phyloP scores from a whole-genome alignment of 2,113 vertebrate genomes.

The Pleuronectes platessa region DNA sequence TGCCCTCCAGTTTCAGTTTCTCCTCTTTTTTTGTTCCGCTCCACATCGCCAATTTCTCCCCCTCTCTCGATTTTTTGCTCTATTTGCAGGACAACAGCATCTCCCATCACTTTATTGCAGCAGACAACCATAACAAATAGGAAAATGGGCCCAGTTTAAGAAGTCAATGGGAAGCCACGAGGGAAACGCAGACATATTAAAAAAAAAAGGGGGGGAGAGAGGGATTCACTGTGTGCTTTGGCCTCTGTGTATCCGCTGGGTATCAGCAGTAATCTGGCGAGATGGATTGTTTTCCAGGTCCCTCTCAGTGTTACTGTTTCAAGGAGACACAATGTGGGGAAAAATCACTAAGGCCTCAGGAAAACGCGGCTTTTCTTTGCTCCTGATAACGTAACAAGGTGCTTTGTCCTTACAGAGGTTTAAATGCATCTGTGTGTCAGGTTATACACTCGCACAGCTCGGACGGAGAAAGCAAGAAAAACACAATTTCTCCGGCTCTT shows the following conservation, averaged over 20 bases:
- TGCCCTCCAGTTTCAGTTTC: neutral
- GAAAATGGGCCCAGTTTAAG: slow-evolving; percentile 56
- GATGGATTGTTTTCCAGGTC: slow-evolving; percentile 43
- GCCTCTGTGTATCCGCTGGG: slow-evolving; percentile 49
- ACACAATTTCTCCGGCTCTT: too few relatives aligned
- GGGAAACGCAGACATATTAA: slow-evolving; percentile 41
- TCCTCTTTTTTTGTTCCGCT: too few relatives aligned
- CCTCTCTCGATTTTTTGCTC: slow-evolving; percentile 54
- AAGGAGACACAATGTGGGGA: neutral
- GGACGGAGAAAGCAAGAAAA: too few relatives aligned
- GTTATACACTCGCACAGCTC: too few relatives aligned
- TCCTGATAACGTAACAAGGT: neutral
- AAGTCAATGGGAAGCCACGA: slow-evolving; percentile 63
- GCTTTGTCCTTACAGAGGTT: neutral
- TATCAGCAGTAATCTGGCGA: slow-evolving; percentile 49
- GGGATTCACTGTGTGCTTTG: slow-evolving; percentile 27
- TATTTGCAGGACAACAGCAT: slow-evolving; percentile 60
- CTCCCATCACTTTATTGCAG: slow-evolving; percentile 64
- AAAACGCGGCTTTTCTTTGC: neutral
- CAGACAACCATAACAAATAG: slow-evolving; percentile 72
- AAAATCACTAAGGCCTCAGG: neutral
- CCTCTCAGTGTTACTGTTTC: slow-evolving; percentile 24
- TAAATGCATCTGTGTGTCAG: neutral
- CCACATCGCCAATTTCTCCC: slow-evolving; percentile 11
- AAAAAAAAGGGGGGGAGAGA: neutral